phyloP scores from a whole-genome alignment of 2,888 invertebrate genomes.

The Dorcus hopei region DNA sequence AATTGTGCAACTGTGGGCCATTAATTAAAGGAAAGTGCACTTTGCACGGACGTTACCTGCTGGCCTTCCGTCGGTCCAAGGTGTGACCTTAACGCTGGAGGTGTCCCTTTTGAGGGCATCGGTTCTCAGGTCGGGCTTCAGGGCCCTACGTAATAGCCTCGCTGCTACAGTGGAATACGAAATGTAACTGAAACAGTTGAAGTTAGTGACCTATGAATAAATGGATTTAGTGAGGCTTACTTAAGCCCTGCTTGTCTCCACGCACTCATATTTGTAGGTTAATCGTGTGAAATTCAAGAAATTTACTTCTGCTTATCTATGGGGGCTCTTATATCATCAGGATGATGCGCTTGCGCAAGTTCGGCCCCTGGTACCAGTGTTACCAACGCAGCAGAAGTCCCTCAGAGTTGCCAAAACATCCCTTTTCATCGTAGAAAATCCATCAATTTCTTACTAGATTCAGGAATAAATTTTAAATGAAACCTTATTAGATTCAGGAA shows the following conservation, averaged over 20 bases:
- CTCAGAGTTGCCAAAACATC: no score
- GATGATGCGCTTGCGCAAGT: no score
- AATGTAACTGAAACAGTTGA: conserved; percentile 71
- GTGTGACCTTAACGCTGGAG: conserved; percentile 75
- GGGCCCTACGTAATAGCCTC: conserved; percentile 70
- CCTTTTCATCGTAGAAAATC: no score
- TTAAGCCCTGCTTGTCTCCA: conserved; percentile 84
- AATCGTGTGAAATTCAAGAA: conserved; percentile 13
- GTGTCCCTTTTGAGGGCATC: conserved; percentile 77
- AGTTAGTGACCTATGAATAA: background rate
- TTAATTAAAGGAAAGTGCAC: no score
- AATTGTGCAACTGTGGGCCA: no score
- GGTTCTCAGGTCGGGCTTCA: conserved; percentile 71
- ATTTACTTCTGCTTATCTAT: background rate
- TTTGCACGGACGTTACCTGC: conserved; percentile 55
- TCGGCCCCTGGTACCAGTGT: no score
- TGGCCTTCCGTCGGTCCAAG: conserved; percentile 88
- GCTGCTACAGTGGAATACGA: conserved; percentile 95
- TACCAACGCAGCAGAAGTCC: no score
- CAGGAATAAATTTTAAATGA: no score
- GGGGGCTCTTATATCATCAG: no score
- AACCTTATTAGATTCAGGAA: no score
- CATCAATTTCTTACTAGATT: no score
- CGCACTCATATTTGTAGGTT: conserved; percentile 63
- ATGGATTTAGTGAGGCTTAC: conserved; percentile 55